Conservation (phyloP, 1,140 invertebrate species). For the Zelostemma sp. region DNA sequence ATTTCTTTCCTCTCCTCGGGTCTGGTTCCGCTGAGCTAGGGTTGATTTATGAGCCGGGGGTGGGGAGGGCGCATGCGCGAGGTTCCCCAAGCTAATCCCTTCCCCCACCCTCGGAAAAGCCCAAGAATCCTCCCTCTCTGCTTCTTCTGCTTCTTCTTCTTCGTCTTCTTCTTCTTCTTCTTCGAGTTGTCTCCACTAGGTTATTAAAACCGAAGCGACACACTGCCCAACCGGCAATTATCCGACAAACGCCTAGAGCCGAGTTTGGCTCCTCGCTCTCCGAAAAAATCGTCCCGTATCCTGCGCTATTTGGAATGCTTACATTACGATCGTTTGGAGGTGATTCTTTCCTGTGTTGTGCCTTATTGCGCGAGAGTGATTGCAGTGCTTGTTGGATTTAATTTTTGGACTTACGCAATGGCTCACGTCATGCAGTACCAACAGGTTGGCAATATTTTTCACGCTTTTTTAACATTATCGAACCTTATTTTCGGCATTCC, state of each 20-base stretch:
- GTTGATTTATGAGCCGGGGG: constrained; percentile 58
- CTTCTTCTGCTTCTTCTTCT: too few species aligned
- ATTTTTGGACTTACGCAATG: constrained; percentile 28
- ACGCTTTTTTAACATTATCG: too few species aligned
- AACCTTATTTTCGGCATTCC: too few species aligned
- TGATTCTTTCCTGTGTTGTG: background rate
- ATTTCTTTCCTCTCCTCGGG: constrained; percentile 33
- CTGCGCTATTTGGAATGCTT: background rate
- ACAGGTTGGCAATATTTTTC: constrained; percentile 49
- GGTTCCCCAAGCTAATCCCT: constrained; percentile 22
- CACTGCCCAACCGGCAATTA: constrained; percentile 66
- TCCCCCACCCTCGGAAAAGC: constrained; percentile 35
- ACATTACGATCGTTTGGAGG: background rate
- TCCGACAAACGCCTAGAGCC: constrained; percentile 60
- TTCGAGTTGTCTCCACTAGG: constrained; percentile 58
- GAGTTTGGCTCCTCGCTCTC: constrained; percentile 27
- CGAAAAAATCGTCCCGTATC: constrained; percentile 14
- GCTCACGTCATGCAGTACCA: constrained; percentile 59
- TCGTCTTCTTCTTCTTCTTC: too few species aligned
- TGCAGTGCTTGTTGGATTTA: background rate
- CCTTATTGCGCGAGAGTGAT: constrained; percentile 1
- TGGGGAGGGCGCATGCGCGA: constrained; percentile 60
- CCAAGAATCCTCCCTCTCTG: constrained; percentile 45
- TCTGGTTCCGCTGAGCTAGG: constrained; percentile 45
- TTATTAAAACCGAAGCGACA: constrained; percentile 69